Conservation (phyloP, 2,113 vertebrate genomes). For the Hemiscyllium ocellatum region DNA sequence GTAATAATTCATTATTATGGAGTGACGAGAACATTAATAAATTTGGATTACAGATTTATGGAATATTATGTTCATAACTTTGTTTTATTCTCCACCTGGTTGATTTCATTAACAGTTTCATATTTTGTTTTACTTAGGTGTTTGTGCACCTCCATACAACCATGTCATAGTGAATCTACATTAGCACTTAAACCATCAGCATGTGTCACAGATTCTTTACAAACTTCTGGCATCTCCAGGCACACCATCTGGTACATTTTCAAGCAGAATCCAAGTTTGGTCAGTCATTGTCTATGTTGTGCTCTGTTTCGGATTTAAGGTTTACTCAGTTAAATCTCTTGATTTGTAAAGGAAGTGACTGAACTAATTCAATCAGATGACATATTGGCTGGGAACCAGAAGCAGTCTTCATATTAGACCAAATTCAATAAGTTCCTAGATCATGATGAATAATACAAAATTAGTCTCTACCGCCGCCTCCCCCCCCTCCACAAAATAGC, state of each 20-base stretch:
- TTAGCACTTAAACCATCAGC: neutral
- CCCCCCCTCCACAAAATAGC: neutral
- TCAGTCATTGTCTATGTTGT: neutral
- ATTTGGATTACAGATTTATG: neutral
- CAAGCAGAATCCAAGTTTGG: neutral
- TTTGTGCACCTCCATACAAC: neutral
- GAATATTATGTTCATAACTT: neutral
- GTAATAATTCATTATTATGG: neutral
- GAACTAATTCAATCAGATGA: neutral
- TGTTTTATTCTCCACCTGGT: neutral
- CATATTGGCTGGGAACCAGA: neutral
- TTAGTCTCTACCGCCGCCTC: no score
- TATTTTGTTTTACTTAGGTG: neutral
- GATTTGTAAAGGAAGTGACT: neutral
- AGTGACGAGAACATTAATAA: neutral
- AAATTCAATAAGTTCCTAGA: neutral
- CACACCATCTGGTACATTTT: neutral
- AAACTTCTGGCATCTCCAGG: neutral
- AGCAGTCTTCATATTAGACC: neutral
- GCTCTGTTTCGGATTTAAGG: no score
- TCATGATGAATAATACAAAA: neutral
- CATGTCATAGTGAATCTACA: no score
- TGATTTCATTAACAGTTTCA: neutral
- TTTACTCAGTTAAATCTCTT: neutral
- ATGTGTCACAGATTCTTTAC: neutral